These are phyloP conservation scores for Bostrychus sinensis DNA, from an alignment of 2,113 vertebrate genomes.

Conservation along the genomic window DNA sequence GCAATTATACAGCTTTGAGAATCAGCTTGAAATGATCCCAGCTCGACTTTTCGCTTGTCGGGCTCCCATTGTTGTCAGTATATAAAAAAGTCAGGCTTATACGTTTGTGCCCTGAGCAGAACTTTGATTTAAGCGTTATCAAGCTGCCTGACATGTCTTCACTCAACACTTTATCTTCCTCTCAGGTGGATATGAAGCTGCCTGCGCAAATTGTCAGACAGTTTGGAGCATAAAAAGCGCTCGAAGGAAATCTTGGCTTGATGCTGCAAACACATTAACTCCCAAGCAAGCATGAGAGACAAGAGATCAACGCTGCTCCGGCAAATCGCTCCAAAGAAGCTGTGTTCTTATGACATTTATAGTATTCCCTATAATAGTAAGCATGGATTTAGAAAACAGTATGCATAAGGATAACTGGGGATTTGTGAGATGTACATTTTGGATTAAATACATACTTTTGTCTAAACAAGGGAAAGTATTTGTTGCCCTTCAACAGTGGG, in stretches of 20 bases:
- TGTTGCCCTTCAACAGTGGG: no score
- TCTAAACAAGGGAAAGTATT: no score
- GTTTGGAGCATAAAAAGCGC: conserved; percentile 37
- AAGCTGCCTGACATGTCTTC: conserved; percentile 58
- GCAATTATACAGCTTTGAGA: conserved; percentile 54
- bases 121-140: conserved; percentile 66
- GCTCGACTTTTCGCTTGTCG: conserved; percentile 32
- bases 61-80: conserved; percentile 41
- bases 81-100: conserved; percentile 31
- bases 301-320: conserved; percentile 3
- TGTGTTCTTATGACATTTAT: not conserved
- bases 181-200: conserved; percentile 52
- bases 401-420: not conserved
- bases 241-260: conserved; percentile 7
- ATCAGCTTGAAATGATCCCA: conserved; percentile 37
- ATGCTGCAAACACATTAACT: conserved; percentile 21
- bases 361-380: not conserved
- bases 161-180: conserved; percentile 53
- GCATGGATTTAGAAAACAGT: not conserved
- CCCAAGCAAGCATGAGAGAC: conserved; percentile 1
- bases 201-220: conserved; percentile 44
- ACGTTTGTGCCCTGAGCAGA: conserved; percentile 47
- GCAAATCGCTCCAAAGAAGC: not conserved
- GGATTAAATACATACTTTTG: no score
- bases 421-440: no score